Percentiles rank a stretch among this genome's conserved stretches.
These are phyloP conservation scores for Camponotus fellah DNA, from an alignment of 2,888 invertebrate genomes.

Conservation along the genomic window DNA sequence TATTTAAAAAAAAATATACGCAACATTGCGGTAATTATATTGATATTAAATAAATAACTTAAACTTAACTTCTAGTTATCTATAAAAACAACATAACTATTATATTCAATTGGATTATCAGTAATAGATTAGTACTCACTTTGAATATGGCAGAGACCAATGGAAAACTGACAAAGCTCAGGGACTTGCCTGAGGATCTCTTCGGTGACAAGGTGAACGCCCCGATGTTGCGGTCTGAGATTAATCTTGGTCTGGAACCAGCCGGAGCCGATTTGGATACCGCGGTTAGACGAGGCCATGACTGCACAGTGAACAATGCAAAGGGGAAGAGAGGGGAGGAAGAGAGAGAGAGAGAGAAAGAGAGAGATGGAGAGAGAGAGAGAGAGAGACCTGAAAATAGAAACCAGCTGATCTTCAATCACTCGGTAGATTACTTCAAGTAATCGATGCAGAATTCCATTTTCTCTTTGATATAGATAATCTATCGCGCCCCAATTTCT, in stretches of 20 bases:
- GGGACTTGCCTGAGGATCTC: slow-evolving; percentile 98
- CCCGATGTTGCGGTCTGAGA: slow-evolving; percentile 97
- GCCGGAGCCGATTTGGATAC: slow-evolving; percentile 98
- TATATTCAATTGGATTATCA: background rate
- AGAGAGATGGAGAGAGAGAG: too few species aligned
- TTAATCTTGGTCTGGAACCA: slow-evolving; percentile 99
- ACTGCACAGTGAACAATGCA: slow-evolving; percentile 3
- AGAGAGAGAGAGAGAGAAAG: too few species aligned
- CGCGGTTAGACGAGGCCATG: slow-evolving; percentile 94
- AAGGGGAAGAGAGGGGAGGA: slow-evolving; percentile 80
- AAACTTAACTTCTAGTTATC: background rate
- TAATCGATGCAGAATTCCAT: slow-evolving; percentile 34
- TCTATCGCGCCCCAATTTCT: slow-evolving; percentile 34
- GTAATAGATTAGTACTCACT: slow-evolving; percentile 89
- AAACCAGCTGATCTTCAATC: background rate
- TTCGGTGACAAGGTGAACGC: slow-evolving; percentile 98
- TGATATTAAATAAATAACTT: too few species aligned
- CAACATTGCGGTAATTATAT: background rate
- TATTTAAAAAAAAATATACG: background rate
- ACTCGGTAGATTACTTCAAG: slow-evolving; percentile 12
- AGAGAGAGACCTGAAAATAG: background rate
- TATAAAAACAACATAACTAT: background rate
- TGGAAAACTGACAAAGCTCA: slow-evolving; percentile 97
- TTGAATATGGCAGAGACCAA: slow-evolving; percentile 98
- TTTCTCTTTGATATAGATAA: slow-evolving; percentile 25